These are phyloP conservation scores for Anarhynchus alexandrinus DNA, from an alignment of 2,113 vertebrate genomes.

Conservation along the genomic window DNA sequence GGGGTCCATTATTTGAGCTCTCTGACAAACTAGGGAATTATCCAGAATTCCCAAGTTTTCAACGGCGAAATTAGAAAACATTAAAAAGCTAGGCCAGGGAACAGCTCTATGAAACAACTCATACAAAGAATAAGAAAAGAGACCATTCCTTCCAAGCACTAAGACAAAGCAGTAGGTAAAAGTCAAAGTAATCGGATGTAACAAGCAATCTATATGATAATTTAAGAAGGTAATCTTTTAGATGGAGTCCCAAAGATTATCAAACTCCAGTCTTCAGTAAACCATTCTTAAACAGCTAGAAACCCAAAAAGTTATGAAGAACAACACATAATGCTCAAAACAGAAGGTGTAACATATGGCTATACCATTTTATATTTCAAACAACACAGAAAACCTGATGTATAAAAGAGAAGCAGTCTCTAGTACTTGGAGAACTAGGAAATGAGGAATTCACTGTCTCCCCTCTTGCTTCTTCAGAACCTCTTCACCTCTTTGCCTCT, in stretches of 20 bases:
- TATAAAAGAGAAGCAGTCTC: not conserved
- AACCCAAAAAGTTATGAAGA: not conserved
- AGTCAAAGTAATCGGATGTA: slow-evolving; percentile 12
- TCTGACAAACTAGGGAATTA: slow-evolving; percentile 73
- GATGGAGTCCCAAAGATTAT: not conserved
- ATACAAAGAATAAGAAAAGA: slow-evolving; percentile 59
- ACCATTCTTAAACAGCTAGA: not conserved
- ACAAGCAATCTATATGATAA: not conserved
- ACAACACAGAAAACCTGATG: not conserved
- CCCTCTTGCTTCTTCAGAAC: not conserved
- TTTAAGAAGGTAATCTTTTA: not conserved
- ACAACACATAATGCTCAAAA: not conserved
- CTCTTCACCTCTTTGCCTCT: not conserved
- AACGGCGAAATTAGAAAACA: slow-evolving; percentile 68
- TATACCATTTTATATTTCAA: not conserved
- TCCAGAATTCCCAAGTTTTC: slow-evolving; percentile 72
- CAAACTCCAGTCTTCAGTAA: not conserved
- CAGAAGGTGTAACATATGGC: not conserved
- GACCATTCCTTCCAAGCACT: slow-evolving; percentile 19
- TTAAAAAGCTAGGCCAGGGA: slow-evolving; percentile 70
- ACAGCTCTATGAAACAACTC: slow-evolving; percentile 63
- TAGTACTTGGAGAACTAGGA: not conserved
- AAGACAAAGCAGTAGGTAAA: slow-evolving; percentile 22
- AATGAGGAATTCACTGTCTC: not conserved
- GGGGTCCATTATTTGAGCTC: slow-evolving; percentile 66